These are phyloP conservation scores for Atrina japonica DNA, from an alignment of 2,888 invertebrate species.

Conservation along the genomic window DNA sequence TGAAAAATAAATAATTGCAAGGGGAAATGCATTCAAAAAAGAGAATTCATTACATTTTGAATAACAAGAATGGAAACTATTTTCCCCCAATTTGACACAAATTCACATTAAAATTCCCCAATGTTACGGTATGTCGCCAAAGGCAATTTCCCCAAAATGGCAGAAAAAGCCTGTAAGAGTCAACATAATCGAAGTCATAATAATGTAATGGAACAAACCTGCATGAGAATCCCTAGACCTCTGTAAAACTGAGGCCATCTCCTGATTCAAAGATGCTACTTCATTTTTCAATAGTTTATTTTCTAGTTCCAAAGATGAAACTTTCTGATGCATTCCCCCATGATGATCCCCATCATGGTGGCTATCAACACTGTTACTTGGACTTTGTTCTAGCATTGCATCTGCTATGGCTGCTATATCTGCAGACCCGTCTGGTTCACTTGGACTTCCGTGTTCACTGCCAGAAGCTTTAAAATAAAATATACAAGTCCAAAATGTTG, in stretches of 20 bases:
- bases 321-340: conserved; percentile 56
- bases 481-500: too few relatives aligned
- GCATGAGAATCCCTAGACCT: conserved; percentile 82
- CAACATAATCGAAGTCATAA: too few relatives aligned
- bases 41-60: too few relatives aligned
- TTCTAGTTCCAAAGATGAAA: conserved; percentile 77
- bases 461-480: conserved; percentile 39
- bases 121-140: too few relatives aligned
- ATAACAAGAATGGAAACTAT: too few relatives aligned
- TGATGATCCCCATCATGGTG: conserved; percentile 64
- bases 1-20: too few relatives aligned
- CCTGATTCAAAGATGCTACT: conserved; percentile 82
- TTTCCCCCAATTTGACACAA: too few relatives aligned
- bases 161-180: too few relatives aligned
- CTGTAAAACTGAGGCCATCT: conserved; percentile 82
- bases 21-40: too few relatives aligned
- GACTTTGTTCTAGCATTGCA: conserved; percentile 73
- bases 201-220: too few relatives aligned
- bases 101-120: too few relatives aligned
- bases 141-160: too few relatives aligned
- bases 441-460: conserved; percentile 64
- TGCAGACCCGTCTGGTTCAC: conserved; percentile 58
- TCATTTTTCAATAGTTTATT: conserved; percentile 82
- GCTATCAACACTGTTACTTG: conserved; percentile 70
- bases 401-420: conserved; percentile 71